phyloP scores from a whole-genome alignment of 30 jellyfish, hydroid and myxozoan genomes.

The Hydra vulgaris region DNA sequence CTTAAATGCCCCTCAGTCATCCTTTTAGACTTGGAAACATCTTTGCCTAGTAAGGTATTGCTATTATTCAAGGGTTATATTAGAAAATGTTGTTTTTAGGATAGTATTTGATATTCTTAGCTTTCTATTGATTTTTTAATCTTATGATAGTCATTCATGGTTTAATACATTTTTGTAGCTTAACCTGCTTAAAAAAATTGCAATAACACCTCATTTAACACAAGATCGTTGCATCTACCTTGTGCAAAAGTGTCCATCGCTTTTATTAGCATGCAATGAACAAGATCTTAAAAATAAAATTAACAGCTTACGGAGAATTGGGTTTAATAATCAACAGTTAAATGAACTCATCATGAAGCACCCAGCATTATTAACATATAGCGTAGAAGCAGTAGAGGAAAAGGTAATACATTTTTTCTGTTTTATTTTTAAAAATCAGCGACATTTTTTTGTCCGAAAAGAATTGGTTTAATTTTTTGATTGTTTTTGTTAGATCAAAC shows the following conservation, averaged over 20 bases:
- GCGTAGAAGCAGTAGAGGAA: constrained; percentile 16
- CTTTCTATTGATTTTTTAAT: no score
- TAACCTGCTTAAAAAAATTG: constrained; percentile 11
- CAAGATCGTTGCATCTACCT: constrained; percentile 30
- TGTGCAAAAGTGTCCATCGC: constrained; percentile 16
- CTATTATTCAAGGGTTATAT: no score
- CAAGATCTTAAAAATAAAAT: background rate
- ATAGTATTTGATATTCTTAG: no score
- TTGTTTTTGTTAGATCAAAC: constrained; percentile 1
- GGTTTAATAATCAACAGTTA: constrained; percentile 22
- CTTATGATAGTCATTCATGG: no score
- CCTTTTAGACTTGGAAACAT: background rate
- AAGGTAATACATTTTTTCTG: constrained; percentile 13
- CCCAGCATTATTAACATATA: constrained; percentile 32
- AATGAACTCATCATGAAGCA: constrained; percentile 28
- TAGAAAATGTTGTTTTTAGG: no score
- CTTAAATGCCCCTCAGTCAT: constrained; percentile 22
- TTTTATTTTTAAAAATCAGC: no score
- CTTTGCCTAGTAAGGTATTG: constrained; percentile 17
- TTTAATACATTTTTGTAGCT: background rate
- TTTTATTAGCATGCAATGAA: background rate
- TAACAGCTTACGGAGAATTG: background rate
- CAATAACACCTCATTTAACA: constrained; percentile 14
- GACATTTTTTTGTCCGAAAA: no score
- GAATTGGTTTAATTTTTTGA: no score